phyloP scores from a whole-genome alignment of 2,888 invertebrate genomes.

The Drosophila buzzatii region DNA sequence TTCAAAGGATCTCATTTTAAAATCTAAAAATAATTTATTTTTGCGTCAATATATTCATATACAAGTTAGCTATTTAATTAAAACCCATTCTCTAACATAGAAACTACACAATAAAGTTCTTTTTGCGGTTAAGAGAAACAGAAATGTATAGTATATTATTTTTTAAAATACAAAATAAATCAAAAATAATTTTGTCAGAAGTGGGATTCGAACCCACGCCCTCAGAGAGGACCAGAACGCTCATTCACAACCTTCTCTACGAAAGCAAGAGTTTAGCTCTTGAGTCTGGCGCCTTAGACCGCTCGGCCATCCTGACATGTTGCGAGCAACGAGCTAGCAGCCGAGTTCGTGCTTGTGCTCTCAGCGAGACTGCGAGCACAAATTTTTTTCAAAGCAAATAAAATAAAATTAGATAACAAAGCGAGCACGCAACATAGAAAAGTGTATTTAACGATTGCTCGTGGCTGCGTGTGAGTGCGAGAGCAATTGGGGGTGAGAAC shows the following conservation, averaged over 20 bases:
- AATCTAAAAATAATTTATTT: background rate
- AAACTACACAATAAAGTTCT: background rate
- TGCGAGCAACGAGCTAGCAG: background rate
- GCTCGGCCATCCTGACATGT: conserved; percentile 84
- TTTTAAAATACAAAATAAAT: too few relatives aligned
- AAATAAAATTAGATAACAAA: conserved; percentile 46
- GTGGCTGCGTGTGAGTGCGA: background rate
- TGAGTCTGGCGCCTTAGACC: conserved; percentile 85
- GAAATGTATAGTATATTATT: background rate
- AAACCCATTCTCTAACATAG: background rate
- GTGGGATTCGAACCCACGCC: conserved; percentile 76
- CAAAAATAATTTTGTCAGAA: conserved; percentile 57
- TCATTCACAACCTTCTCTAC: conserved; percentile 37
- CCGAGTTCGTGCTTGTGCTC: conserved; percentile 8
- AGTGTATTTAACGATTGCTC: conserved; percentile 15
- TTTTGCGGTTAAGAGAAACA: background rate
- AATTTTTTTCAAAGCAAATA: conserved; percentile 43
- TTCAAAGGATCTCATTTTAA: background rate
- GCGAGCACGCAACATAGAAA: conserved; percentile 9
- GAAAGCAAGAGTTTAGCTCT: conserved; percentile 65
- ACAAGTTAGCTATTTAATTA: background rate
- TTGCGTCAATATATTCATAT: background rate
- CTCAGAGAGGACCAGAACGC: conserved; percentile 74
- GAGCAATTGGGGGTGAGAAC: background rate
- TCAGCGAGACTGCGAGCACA: background rate